Evolutionary conservation across 2,113 vertebrate species (phyloP), one percentile per base, ranked within the genome.

Genomic region (Apeltes quadracus): DNA sequence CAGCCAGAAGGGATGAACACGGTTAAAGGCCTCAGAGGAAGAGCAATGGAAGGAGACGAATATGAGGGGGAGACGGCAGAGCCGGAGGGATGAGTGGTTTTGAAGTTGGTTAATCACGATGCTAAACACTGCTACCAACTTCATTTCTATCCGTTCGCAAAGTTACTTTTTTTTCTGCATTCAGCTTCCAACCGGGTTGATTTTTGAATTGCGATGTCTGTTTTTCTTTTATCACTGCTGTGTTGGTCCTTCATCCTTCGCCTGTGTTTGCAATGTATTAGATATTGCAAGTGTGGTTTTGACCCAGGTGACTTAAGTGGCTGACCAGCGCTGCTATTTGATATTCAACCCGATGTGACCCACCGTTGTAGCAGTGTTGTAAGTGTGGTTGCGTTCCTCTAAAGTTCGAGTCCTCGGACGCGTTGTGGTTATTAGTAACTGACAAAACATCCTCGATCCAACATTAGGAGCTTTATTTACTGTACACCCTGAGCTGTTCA

Each of bases 1-100:
- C 27, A 32, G 64, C 38, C 46, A 39, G 61, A 66, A 43, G 44
- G 68, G 48, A 56, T 54, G 64, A 67, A 59, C 25, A 25, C 61
- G 50, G 59, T 55, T 69, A 27, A 64, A 76, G 51, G 66, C 57
- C 69, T 43, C 55, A 10, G 61, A 39, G 44, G 38, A 32, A 34
- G 69, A 74, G 53, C 14, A 61, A 56, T 50, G 23, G 75, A 27
- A 85, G 70, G 23, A 56, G 81, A 82, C 62, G 54, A n/a, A 18
- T 12, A 46, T 38, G 13, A 51, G 6, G 34, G 53, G 14, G 25
- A 55, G 29, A 64, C 4, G 57, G 2, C 56, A 75, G 62, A 58
- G 69, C 75, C 72, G 63, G 64, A 70, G 72, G 83, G 68, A 53
- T 38, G 58, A 82, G 16, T 11, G 14, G 50, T 39, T 41, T 41